Evolutionary conservation across 2,888 invertebrate genomes (phyloP).

Genomic region (Coecobrya sp.): DNA sequence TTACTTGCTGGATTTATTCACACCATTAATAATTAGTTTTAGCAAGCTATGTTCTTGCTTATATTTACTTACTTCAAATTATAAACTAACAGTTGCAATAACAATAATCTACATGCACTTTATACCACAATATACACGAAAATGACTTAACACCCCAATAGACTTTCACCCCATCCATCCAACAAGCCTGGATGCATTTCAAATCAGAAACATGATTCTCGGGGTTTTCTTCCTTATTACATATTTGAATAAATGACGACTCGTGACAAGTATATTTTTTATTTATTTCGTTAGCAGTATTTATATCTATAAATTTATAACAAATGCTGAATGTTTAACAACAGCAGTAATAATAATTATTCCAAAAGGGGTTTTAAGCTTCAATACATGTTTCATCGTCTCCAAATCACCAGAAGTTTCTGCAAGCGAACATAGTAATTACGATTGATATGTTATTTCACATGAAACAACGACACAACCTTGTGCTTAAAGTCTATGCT

Average conservation of each 20-base stretch:
- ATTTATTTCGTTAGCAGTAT: too few species aligned
- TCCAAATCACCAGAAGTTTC: neutral
- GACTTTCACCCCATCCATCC: too few species aligned
- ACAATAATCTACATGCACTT: too few species aligned
- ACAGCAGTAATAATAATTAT: too few species aligned
- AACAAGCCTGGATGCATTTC: too few species aligned
- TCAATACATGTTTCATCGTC: neutral
- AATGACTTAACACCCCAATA: too few species aligned
- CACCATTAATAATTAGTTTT: neutral
- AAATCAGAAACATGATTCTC: neutral
- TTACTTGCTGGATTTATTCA: neutral
- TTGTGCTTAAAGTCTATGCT: neutral
- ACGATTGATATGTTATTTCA: conserved; percentile 12
- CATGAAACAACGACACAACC: neutral
- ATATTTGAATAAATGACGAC: neutral
- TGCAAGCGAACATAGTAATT: neutral
- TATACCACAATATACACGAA: too few species aligned
- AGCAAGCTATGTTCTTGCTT: too few species aligned
- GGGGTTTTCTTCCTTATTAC: neutral
- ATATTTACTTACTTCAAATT: too few species aligned
- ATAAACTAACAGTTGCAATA: neutral
- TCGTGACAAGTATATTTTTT: neutral
- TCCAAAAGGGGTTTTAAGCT: too few species aligned
- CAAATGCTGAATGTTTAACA: too few species aligned
- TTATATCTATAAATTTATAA: too few species aligned